A percentile compares a stretch with the other conserved stretches of the same genome.
Evolutionary conservation across 2,797 vertebrate species (phyloP).

Genomic region (Pseudochromis fuscus): DNA sequence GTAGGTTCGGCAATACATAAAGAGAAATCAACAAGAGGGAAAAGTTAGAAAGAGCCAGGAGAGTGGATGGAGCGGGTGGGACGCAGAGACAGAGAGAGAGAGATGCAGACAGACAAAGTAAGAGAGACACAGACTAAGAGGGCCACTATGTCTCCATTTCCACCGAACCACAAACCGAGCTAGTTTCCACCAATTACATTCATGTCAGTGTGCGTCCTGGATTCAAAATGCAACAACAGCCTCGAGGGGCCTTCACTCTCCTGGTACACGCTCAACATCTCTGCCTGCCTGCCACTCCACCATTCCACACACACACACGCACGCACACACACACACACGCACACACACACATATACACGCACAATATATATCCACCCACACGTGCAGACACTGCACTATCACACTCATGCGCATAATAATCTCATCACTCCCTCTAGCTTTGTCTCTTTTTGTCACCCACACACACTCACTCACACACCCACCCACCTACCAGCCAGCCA

Average conservation of each 20-base stretch:
- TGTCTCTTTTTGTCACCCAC: constrained; percentile 71
- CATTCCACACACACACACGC: constrained; percentile 31
- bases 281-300: constrained; percentile 60
- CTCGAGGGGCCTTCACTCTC: constrained; percentile 77
- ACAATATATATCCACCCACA: constrained; percentile 34
- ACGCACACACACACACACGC: constrained; percentile 36
- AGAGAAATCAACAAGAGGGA: constrained; percentile 50
- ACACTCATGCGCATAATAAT: constrained; percentile 66
- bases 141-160: constrained; percentile 64
- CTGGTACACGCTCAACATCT: constrained; percentile 64
- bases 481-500: constrained; percentile 55
- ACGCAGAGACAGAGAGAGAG: background rate
- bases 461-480: constrained; percentile 41
- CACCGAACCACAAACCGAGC: constrained; percentile 65
- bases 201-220: constrained; percentile 78
- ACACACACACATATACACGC: constrained; percentile 44
- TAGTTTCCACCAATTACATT: constrained; percentile 85
- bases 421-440: constrained; percentile 72
- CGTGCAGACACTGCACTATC: constrained; percentile 46
- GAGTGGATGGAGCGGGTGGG: constrained; percentile 29
- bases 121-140: constrained; percentile 53
- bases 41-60: constrained; percentile 26
- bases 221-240: constrained; percentile 81
- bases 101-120: constrained; percentile 57
- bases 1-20: constrained; percentile 31